Conservation (phyloP, 2,113 vertebrate species). For the Pan paniscus region DNA sequence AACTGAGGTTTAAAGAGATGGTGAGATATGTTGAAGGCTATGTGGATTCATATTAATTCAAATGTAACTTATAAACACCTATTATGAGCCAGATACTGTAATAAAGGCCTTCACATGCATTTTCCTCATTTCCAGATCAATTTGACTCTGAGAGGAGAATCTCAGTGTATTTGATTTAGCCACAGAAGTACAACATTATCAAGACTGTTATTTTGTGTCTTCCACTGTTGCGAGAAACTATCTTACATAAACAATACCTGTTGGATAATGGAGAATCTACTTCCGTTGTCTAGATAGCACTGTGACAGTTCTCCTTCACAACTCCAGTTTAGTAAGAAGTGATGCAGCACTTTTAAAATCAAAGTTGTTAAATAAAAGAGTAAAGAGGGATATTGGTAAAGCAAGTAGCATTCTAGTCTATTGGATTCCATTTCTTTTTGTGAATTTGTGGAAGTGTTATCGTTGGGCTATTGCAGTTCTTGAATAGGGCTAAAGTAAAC, state of each 20-base stretch:
- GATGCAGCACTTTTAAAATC: neutral
- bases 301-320: neutral
- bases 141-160: neutral
- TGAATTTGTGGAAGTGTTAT: neutral
- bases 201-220: neutral
- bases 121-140: neutral
- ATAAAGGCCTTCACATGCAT: neutral
- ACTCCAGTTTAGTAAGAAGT: neutral
- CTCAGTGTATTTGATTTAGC: neutral
- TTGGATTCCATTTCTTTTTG: neutral
- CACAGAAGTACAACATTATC: neutral
- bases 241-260: neutral
- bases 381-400: neutral
- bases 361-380: neutral
- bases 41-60: neutral
- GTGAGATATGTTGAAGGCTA: neutral
- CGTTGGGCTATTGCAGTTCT: neutral
- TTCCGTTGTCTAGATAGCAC: neutral
- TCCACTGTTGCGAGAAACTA: neutral
- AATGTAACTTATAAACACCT: neutral
- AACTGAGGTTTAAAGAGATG: neutral
- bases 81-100: neutral
- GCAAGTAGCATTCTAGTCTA: neutral
- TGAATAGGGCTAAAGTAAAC: neutral
- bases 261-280: neutral